Conservation (phyloP, 1,140 invertebrate species). For the Leptoteleia sp. region DNA sequence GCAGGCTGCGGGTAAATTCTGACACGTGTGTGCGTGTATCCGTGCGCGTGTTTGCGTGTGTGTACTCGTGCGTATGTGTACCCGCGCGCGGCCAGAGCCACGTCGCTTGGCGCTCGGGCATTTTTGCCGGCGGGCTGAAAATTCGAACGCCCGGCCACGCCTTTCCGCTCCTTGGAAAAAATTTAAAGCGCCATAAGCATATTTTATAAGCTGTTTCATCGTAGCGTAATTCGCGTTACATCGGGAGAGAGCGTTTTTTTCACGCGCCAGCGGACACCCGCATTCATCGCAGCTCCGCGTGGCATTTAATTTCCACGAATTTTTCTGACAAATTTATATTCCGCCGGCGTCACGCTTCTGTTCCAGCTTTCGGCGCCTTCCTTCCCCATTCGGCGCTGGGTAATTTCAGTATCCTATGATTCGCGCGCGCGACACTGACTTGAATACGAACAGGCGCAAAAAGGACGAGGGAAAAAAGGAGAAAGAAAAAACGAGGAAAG, state of each 20-base stretch:
- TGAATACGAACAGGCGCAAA: slow-evolving; percentile 57
- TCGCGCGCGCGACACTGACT: slow-evolving; percentile 47
- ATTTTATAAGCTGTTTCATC: slow-evolving; percentile 62
- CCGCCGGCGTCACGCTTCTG: slow-evolving; percentile 56
- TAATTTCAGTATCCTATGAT: slow-evolving; percentile 53
- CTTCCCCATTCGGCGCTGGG: slow-evolving; percentile 38
- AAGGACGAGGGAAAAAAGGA: too few relatives aligned
- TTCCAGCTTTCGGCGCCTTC: slow-evolving; percentile 62
- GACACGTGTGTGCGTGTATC: too few relatives aligned
- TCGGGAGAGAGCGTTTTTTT: slow-evolving; percentile 48
- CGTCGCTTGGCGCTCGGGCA: too few relatives aligned
- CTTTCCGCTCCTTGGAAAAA: slow-evolving; percentile 38
- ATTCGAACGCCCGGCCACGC: slow-evolving; percentile 14
- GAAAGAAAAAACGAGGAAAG: too few relatives aligned
- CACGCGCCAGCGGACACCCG: slow-evolving; percentile 52
- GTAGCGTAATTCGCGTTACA: slow-evolving; percentile 57
- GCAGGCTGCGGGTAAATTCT: too few relatives aligned
- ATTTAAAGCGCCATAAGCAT: slow-evolving; percentile 52
- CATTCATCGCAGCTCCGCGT: slow-evolving; percentile 49
- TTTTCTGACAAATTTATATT: slow-evolving; percentile 62
- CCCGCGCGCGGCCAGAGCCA: too few relatives aligned
- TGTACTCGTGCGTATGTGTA: too few relatives aligned
- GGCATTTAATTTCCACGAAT: slow-evolving; percentile 66
- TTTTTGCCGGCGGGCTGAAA: slow-evolving; percentile 22
- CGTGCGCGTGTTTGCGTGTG: too few relatives aligned